A percentile compares a stretch with the other conserved stretches of the same genome.
Conservation (phyloP, 30 jellyfish, hydroid and myxozoan species). For the Chrysaora quinquecirrha region DNA sequence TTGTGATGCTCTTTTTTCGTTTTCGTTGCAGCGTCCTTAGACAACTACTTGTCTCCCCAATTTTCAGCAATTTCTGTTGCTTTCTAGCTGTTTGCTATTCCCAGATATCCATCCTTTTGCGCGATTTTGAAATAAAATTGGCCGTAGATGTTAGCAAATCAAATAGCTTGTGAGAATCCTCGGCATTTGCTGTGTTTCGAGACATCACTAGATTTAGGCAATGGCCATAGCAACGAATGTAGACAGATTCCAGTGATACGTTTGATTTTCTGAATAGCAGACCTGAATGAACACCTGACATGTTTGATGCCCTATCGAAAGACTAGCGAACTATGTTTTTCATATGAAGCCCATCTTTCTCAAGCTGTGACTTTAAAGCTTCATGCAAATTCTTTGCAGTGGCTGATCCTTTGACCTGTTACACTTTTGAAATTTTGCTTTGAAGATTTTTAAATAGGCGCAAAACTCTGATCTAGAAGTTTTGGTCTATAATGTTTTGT, state of each 20-base stretch:
- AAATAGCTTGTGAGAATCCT: background rate
- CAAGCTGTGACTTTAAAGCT: background rate
- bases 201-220: slow-evolving; percentile 3
- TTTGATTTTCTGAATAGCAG: background rate
- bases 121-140: background rate
- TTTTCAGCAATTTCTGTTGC: background rate
- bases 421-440: too few species aligned
- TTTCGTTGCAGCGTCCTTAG: too few species aligned
- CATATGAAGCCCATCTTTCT: slow-evolving; percentile 9
- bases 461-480: too few species aligned
- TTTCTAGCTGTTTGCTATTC: background rate
- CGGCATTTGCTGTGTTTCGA: background rate
- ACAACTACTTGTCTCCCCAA: slow-evolving; percentile 9
- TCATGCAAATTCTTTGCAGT: slow-evolving; percentile 1
- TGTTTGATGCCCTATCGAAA: slow-evolving; percentile 1
- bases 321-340: background rate
- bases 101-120: slow-evolving; percentile 28
- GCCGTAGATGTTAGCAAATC: background rate
- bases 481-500: too few species aligned
- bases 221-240: slow-evolving; percentile 18
- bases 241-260: slow-evolving; percentile 7
- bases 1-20: too few species aligned
- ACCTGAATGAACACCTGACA: slow-evolving; percentile 4
- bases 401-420: slow-evolving; percentile 4
- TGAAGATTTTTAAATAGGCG: too few species aligned